Evolutionary conservation across 2,113 vertebrate species (phyloP).

Genomic region (Syngnathus scovelli): DNA sequence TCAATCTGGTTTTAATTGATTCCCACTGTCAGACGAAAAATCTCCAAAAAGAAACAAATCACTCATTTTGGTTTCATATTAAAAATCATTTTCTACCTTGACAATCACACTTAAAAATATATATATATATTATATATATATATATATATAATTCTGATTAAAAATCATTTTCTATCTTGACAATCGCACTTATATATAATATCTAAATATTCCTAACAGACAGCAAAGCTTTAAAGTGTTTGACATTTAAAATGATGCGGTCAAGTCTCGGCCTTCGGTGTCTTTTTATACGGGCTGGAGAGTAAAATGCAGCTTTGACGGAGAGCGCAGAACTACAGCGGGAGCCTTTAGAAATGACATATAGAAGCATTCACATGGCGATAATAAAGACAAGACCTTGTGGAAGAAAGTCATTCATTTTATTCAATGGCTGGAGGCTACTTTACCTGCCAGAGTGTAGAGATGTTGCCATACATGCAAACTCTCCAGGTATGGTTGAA

Average conservation of each 20-base stretch:
- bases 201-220: neutral
- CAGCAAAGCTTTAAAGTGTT: neutral
- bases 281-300: neutral
- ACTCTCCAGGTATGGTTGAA: constrained; percentile 83
- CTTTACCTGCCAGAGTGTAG: constrained; percentile 81
- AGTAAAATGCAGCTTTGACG: neutral
- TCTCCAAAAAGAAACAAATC: no score
- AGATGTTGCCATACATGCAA: constrained; percentile 81
- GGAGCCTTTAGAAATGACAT: constrained; percentile 2
- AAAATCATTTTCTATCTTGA: neutral
- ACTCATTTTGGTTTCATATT: no score
- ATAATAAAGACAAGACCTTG: constrained; percentile 1
- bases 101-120: no score
- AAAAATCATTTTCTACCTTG: no score
- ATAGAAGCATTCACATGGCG: neutral
- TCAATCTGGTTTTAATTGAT: neutral
- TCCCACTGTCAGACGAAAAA: neutral
- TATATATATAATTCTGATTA: no score
- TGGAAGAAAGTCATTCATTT: neutral
- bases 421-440: constrained; percentile 15
- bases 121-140: no score
- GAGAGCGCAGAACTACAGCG: neutral
- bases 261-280: neutral
- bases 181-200: neutral
- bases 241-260: neutral